Conservation (phyloP, 2,797 vertebrate genomes). For the Tolypeutes matacus region DNA sequence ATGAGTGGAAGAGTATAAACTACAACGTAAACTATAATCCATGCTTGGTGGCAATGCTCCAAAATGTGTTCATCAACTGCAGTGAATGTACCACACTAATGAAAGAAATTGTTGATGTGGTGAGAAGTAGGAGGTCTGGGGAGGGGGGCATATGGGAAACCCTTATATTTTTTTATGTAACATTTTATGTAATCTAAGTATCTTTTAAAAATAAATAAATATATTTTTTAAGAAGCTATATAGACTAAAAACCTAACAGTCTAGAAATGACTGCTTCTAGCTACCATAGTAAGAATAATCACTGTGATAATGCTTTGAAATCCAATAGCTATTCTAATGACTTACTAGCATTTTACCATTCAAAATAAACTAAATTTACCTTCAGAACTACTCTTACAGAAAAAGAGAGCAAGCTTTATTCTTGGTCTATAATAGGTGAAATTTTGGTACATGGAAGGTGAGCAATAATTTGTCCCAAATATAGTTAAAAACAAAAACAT, state of each 20-base stretch:
- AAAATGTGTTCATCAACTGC: no score
- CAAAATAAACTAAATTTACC: constrained; percentile 8
- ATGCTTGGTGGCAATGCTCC: no score
- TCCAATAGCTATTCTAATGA: background rate
- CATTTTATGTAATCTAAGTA: no score
- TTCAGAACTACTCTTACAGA: constrained; percentile 15
- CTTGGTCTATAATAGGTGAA: background rate
- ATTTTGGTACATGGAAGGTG: constrained; percentile 1
- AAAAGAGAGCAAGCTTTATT: constrained; percentile 8
- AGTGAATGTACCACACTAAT: no score
- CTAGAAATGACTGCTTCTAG: background rate
- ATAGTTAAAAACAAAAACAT: constrained; percentile 28
- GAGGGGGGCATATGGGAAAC: no score
- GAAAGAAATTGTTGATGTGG: no score
- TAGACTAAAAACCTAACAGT: background rate
- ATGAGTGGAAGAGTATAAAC: no score
- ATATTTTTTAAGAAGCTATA: background rate
- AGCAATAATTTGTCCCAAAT: constrained; percentile 15
- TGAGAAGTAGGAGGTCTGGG: no score
- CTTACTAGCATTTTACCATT: background rate
- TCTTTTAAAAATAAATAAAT: no score
- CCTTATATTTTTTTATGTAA: no score
- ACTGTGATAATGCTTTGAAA: constrained; percentile 28
- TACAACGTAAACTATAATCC: no score
- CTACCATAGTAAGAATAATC: background rate